Conservation (phyloP, 2,888 invertebrate species). For the Patella ulyssiponensis region DNA sequence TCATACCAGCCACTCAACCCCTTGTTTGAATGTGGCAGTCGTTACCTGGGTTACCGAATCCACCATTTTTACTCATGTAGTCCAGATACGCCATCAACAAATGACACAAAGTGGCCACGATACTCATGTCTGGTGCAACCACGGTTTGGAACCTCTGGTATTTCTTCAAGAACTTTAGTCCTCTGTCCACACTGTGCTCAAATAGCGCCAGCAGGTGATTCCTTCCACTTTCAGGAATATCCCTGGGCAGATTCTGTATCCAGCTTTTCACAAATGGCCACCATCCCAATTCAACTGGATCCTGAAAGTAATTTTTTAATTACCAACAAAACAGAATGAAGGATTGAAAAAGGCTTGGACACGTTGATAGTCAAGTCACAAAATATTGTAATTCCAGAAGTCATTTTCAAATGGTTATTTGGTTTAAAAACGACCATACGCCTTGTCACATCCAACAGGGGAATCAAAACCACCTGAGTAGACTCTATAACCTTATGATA, state of each 20-base stretch:
- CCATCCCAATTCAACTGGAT: conserved; percentile 71
- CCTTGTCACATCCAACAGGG: too few relatives aligned
- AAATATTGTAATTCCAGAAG: too few relatives aligned
- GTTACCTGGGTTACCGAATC: conserved; percentile 67
- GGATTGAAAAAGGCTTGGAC: too few relatives aligned
- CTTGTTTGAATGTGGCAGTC: too few relatives aligned
- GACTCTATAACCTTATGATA: too few relatives aligned
- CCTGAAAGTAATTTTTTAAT: conserved; percentile 46
- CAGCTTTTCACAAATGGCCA: conserved; percentile 69
- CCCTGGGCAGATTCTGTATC: conserved; percentile 63
- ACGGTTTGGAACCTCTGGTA: conserved; percentile 60
- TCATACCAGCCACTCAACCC: too few relatives aligned
- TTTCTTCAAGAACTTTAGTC: conserved; percentile 61
- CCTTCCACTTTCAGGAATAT: conserved; percentile 68
- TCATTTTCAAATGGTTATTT: too few relatives aligned
- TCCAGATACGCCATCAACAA: conserved; percentile 68
- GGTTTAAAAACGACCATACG: too few relatives aligned
- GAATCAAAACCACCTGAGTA: too few relatives aligned
- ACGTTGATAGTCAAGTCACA: too few relatives aligned
- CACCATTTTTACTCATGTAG: conserved; percentile 68
- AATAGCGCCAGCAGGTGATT: conserved; percentile 64
- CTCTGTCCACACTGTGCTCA: conserved; percentile 66
- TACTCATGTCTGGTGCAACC: conserved; percentile 63
- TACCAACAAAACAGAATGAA: too few relatives aligned
- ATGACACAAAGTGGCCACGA: conserved; percentile 65